phyloP scores from a whole-genome alignment of 2,113 vertebrate species.

The Rhegmatorhina hoffmannsi region DNA sequence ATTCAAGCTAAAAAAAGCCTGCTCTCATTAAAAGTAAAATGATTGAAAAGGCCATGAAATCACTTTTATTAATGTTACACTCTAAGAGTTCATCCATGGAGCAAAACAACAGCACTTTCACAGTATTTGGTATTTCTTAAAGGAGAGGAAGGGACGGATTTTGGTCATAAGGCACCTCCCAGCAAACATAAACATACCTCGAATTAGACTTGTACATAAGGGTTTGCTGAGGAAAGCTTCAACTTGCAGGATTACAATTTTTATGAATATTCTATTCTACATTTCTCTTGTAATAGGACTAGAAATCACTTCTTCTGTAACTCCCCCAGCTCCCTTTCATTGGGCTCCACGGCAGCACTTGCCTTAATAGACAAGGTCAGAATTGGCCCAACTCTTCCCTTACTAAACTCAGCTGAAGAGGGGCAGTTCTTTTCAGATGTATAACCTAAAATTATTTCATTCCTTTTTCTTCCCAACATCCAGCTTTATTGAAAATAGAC shows the following conservation, averaged over 20 bases:
- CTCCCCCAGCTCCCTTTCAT: background rate
- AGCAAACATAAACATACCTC: background rate
- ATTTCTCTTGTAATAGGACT: background rate
- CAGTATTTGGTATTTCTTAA: background rate
- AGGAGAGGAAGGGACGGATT: background rate
- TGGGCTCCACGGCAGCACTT: background rate
- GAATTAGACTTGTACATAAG: accelerated
- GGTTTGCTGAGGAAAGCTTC: background rate
- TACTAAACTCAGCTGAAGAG: background rate
- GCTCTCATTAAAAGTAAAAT: conserved; percentile 3
- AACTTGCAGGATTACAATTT: background rate
- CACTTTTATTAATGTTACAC: background rate
- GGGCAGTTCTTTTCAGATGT: background rate
- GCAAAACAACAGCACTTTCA: background rate
- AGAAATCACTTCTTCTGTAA: background rate
- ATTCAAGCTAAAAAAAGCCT: background rate
- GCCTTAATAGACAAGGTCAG: background rate
- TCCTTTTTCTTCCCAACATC: background rate
- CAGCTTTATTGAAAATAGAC: conserved; percentile 15
- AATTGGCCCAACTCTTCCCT: background rate
- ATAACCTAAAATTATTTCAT: conserved; percentile 16
- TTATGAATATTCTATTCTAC: background rate
- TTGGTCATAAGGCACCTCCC: background rate
- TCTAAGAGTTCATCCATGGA: conserved; percentile 6
- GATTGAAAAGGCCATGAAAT: conserved; percentile 23